Conservation (phyloP, 2,797 vertebrate genomes). For the Todus mexicanus region DNA sequence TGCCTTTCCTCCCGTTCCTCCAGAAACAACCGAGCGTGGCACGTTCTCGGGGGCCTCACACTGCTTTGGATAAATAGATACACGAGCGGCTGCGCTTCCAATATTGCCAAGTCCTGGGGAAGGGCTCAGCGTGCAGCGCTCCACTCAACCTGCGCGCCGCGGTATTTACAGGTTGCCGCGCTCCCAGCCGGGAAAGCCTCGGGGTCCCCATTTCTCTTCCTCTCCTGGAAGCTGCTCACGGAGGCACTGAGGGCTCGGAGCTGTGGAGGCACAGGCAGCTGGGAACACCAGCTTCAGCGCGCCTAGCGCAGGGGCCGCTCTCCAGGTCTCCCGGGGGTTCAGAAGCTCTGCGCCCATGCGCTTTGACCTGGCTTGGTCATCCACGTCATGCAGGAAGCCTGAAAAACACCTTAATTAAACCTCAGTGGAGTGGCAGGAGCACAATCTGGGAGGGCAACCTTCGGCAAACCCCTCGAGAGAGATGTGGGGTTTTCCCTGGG, state of each 20-base stretch:
- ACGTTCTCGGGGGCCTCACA: neutral
- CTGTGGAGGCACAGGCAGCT: neutral
- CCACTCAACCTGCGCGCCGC: neutral
- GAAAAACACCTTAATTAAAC: neutral
- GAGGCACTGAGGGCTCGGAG: neutral
- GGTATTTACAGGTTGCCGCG: neutral
- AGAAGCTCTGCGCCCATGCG: rapidly evolving
- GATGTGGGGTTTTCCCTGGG: rapidly evolving
- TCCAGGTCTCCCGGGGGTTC: rapidly evolving
- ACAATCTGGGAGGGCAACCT: rapidly evolving
- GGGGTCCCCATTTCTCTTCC: neutral
- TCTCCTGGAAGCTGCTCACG: neutral
- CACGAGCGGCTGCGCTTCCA: rapidly evolving
- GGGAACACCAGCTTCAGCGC: neutral
- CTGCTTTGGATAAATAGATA: neutral
- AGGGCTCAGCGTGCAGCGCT: neutral
- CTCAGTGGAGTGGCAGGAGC: neutral
- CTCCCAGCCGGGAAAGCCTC: neutral
- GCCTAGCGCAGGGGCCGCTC: too few relatives aligned
- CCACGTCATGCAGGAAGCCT: rapidly evolving
- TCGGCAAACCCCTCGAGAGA: rapidly evolving
- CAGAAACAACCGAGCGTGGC: rapidly evolving
- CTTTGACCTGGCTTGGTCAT: too few relatives aligned
- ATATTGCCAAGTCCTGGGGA: neutral
- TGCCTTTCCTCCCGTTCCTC: rapidly evolving